A percentile compares a stretch with the other conserved stretches of the same genome.
Evolutionary conservation across 2,888 invertebrate species (phyloP).

Genomic region (Yponomeuta evonymella): DNA sequence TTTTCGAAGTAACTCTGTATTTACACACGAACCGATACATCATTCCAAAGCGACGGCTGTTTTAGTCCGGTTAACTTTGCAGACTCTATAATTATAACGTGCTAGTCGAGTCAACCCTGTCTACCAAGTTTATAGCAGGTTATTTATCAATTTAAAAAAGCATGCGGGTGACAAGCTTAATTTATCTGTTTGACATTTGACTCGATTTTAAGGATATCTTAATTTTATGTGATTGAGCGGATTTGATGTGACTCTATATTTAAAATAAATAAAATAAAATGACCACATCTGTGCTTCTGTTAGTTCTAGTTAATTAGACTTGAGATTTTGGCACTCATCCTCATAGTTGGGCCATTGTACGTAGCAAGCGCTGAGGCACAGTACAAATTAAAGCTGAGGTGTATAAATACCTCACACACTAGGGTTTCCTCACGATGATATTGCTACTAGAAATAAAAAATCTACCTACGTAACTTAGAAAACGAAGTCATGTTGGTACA

Average conservation of each 20-base stretch:
- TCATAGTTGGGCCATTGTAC: too few species aligned
- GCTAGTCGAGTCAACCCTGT: background rate
- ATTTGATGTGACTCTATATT: background rate
- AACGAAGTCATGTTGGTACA: too few species aligned
- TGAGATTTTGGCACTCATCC: too few species aligned
- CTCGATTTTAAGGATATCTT: background rate
- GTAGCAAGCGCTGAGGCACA: too few species aligned
- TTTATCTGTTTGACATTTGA: background rate
- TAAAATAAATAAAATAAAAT: too few species aligned
- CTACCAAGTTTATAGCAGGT: background rate
- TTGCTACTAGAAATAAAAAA: too few species aligned
- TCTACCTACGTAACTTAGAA: too few species aligned
- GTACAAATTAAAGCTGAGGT: too few species aligned
- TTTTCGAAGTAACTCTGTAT: too few species aligned
- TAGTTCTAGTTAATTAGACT: background rate
- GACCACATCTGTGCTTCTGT: background rate
- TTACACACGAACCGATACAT: background rate
- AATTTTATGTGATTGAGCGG: background rate
- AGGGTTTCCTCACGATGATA: too few species aligned
- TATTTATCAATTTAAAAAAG: background rate
- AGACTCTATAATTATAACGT: conserved; percentile 12
- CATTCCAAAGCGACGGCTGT: background rate
- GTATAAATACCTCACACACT: too few species aligned
- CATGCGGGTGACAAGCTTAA: background rate
- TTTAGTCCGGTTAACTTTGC: conserved; percentile 9